Base-by-base conservation (phyloP, 2,113 vertebrate genomes). In the Tursiops truncatus region DNA sequence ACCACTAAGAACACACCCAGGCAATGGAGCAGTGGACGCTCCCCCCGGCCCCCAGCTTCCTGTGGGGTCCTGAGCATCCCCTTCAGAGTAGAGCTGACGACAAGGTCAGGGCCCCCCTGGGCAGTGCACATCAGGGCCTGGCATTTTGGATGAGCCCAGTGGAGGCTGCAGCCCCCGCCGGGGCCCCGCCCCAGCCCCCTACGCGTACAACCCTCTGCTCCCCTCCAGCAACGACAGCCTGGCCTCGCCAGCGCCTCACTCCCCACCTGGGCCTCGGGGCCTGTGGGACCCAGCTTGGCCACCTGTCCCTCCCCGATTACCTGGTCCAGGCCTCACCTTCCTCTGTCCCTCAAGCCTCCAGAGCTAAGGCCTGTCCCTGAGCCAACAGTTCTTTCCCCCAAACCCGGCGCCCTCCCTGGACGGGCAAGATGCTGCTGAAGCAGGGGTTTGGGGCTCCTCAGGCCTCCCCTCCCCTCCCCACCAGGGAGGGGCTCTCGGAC, bases 171-270 rank as follows among this genome's bases (percentile, higher is more conserved):
- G 58, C 36, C 91, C 58, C 6, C 38, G 28, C 60, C 26, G 1
- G 56, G 38, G 33, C 62, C 77, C 53, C 6, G 0, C n/a, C 70
- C 18, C 1, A 14, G 31, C 8, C 60, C 53, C 14, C 65, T 36
- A 1, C 7, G 63, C 12, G 3, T 33, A 71, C 20, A 12, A 10
- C 9, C 53, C 33, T 63, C 44, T 20, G 23, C 17, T 9, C 7
- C 23, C 33, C 14, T 36, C 65, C 36, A 12, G 60, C 53, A 77
- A n/a, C 15, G 14, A 58, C 6, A 14, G 28, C 31, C 47, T 36
- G 50, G 41, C n/a, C 33, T 60, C 60, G 0, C 20, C 10, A 3
- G 53, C 6, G 4, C 23, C 36, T 9, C 8, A 0, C 41, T 63
- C 41, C 58, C 74, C 26, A 1, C n/a, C 14, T n/a, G 77, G 91